A percentile compares a stretch with the other conserved stretches of the same genome.
Evolutionary conservation across 2,113 vertebrate species (phyloP).

Genomic region (Mohoua ochrocephala): DNA sequence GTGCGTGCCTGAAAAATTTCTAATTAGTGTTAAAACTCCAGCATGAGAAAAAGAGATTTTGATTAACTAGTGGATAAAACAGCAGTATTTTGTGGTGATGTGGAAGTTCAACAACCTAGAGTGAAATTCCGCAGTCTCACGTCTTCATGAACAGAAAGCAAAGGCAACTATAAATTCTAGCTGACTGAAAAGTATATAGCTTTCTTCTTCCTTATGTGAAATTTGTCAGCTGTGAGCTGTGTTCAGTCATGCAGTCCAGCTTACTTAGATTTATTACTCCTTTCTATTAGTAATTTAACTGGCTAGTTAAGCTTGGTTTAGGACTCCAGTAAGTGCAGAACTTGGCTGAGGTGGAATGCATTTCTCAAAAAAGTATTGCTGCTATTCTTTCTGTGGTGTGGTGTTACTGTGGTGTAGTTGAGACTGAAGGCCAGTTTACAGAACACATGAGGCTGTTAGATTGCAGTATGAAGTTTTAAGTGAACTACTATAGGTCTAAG

Average conservation of each 20-base stretch:
- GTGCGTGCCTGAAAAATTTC: background rate
- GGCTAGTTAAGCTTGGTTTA: background rate
- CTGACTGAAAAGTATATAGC: background rate
- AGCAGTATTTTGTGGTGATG: background rate
- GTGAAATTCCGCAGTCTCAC: background rate
- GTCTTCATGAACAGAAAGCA: background rate
- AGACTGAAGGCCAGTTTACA: background rate
- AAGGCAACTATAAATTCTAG: background rate
- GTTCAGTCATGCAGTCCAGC: background rate
- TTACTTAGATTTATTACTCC: background rate
- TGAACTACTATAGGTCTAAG: background rate
- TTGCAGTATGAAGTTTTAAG: background rate
- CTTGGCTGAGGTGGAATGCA: background rate
- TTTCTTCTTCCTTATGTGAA: background rate
- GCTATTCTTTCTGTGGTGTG: background rate
- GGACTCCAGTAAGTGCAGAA: background rate
- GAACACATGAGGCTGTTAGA: background rate
- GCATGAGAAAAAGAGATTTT: background rate
- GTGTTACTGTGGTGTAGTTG: background rate
- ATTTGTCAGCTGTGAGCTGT: background rate
- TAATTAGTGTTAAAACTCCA: background rate
- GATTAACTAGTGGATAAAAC: background rate
- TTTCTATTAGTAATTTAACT: background rate
- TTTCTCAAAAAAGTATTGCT: background rate
- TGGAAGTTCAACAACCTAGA: background rate